A percentile compares a stretch with the other conserved stretches of the same genome.
These are phyloP conservation scores for Microplitis mediator DNA, from an alignment of 1,140 invertebrate species.

Conservation along the genomic window DNA sequence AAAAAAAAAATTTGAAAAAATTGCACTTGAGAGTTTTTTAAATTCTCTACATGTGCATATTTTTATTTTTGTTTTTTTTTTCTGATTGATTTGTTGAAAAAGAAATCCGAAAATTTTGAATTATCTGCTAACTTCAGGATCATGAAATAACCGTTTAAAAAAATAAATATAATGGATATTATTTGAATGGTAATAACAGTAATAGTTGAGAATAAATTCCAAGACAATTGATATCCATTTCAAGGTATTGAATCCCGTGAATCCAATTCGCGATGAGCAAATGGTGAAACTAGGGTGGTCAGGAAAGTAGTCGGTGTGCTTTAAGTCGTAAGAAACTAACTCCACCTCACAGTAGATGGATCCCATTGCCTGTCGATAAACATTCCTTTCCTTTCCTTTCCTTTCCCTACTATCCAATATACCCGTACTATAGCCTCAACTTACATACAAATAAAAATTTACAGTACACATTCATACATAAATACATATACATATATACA, in stretches of 20 bases:
- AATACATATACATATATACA: background rate
- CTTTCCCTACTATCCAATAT: background rate
- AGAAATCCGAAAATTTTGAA: no score
- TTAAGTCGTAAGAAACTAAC: background rate
- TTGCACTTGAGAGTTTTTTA: no score
- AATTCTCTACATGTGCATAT: no score
- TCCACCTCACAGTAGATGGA: slow-evolving; percentile 4
- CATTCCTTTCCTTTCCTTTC: slow-evolving; percentile 18
- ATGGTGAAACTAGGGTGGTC: background rate
- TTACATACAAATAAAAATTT: background rate
- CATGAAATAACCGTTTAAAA: no score
- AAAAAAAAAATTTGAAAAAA: no score
- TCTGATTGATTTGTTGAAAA: no score
- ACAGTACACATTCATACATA: background rate
- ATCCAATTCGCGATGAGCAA: slow-evolving; percentile 22
- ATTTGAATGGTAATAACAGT: no score
- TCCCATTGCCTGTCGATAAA: slow-evolving; percentile 24
- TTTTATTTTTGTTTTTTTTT: no score
- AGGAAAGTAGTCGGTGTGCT: slow-evolving; percentile 16
- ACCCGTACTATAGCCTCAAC: background rate
- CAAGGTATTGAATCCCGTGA: background rate
- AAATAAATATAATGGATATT: no score
- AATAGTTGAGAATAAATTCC: background rate
- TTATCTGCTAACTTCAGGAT: no score
- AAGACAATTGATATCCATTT: slow-evolving; percentile 21